A percentile compares a stretch with the other conserved stretches of the same genome.
These are phyloP conservation scores for Brachystomella parvula DNA, from an alignment of 1,140 invertebrate species.

Conservation along the genomic window DNA sequence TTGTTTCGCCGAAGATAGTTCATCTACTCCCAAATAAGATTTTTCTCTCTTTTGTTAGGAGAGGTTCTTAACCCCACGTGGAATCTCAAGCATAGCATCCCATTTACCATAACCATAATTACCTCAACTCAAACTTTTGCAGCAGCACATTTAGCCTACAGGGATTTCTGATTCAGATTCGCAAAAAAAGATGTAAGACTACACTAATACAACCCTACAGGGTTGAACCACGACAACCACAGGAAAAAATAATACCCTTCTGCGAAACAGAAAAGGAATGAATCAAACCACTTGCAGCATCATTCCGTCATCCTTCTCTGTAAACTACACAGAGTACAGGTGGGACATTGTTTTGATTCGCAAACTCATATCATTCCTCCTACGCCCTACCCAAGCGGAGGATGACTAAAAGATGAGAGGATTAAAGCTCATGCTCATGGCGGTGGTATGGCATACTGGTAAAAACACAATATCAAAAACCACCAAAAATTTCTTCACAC, in stretches of 20 bases:
- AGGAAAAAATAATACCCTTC: background rate
- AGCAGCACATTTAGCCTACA: background rate
- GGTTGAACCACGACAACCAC: background rate
- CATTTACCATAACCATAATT: background rate
- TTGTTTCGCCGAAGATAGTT: background rate
- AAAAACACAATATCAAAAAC: too few species aligned
- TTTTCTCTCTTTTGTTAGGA: background rate
- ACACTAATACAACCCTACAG: background rate
- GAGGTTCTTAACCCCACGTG: background rate
- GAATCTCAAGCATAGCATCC: background rate
- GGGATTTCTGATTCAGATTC: background rate
- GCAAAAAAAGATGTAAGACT: background rate
- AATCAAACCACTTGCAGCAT: background rate
- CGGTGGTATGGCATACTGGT: too few species aligned
- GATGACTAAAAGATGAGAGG: too few species aligned
- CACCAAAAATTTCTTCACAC: too few species aligned
- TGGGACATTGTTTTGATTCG: too few species aligned
- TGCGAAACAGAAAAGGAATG: background rate
- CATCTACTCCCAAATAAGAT: background rate
- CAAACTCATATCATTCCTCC: too few species aligned
- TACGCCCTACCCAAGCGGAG: too few species aligned
- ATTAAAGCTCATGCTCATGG: too few species aligned
- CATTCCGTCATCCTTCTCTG: background rate
- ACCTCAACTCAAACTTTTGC: background rate
- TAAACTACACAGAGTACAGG: too few species aligned